These are phyloP conservation scores for Plutomurus gul DNA, from an alignment of 1,140 invertebrate species.

Conservation along the genomic window DNA sequence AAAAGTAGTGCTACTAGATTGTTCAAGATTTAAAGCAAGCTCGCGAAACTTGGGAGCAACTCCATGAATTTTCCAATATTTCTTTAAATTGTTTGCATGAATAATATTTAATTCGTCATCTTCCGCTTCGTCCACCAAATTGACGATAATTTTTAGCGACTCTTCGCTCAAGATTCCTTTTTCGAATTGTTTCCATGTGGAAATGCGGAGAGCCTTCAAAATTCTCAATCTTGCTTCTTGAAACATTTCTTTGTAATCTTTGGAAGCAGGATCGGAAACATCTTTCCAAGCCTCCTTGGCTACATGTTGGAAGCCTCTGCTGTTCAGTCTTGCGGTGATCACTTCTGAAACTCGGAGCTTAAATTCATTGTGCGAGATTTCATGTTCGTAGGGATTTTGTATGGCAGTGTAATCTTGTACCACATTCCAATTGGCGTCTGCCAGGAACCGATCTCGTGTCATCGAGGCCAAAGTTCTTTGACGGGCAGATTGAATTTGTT, in stretches of 20 bases:
- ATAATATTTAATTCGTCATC: conserved; percentile 41
- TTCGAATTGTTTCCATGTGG: conserved; percentile 53
- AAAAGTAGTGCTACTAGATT: neutral
- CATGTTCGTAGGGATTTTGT: conserved; percentile 48
- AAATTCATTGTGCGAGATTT: neutral
- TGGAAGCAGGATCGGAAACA: conserved; percentile 28
- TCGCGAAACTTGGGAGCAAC: conserved; percentile 24
- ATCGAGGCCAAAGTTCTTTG: conserved; percentile 37
- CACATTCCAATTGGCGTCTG: conserved; percentile 52
- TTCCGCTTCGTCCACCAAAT: conserved; percentile 32
- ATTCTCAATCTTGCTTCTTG: conserved; percentile 50
- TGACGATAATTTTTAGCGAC: conserved; percentile 45
- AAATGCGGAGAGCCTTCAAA: conserved; percentile 50
- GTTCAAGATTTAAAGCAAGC: neutral
- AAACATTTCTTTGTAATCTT: conserved; percentile 45
- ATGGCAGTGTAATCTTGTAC: conserved; percentile 54
- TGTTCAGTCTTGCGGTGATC: neutral
- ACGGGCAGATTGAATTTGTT: conserved; percentile 53
- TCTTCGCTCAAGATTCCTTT: conserved; percentile 51
- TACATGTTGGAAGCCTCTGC: neutral
- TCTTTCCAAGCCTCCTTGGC: neutral
- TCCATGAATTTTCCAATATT: conserved; percentile 45
- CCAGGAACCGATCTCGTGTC: conserved; percentile 46
- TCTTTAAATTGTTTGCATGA: conserved; percentile 36
- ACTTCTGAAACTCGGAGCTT: neutral